Conservation (phyloP, 2,797 vertebrate species). For the Spea hammondii region DNA sequence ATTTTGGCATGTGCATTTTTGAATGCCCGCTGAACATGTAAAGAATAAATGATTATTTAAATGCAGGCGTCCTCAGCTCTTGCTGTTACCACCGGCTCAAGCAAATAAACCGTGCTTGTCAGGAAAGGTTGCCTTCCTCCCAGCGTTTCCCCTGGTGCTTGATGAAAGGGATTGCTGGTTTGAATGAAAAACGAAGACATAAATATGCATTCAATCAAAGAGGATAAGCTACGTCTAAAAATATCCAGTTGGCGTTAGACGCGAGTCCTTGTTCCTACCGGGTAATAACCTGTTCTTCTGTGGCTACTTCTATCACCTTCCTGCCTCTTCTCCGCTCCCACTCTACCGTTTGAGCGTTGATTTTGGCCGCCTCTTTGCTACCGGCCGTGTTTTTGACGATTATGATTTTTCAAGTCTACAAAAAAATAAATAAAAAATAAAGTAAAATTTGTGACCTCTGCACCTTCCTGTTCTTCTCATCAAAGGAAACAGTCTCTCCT, state of each 20-base stretch:
- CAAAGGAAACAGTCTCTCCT: neutral
- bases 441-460: slow-evolving; percentile 6
- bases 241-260: slow-evolving; percentile 6
- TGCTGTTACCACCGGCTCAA: neutral
- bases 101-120: neutral
- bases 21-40: neutral
- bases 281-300: neutral
- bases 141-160: neutral
- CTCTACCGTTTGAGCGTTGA: neutral
- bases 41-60: neutral
- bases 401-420: too few relatives aligned
- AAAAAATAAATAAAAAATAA: too few relatives aligned
- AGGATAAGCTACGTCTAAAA: slow-evolving; percentile 11
- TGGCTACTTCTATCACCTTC: slow-evolving; percentile 5
- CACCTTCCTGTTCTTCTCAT: slow-evolving; percentile 16
- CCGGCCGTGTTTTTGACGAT: too few relatives aligned
- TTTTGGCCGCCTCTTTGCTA: neutral
- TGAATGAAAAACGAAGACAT: slow-evolving; percentile 32
- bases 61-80: neutral
- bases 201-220: slow-evolving; percentile 26
- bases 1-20: neutral
- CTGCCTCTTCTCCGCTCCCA: neutral
- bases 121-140: neutral
- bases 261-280: neutral
- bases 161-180: slow-evolving; percentile 39